These are phyloP conservation scores for Zosterops hypoxanthus DNA, from an alignment of 2,113 vertebrate genomes.

Conservation along the genomic window DNA sequence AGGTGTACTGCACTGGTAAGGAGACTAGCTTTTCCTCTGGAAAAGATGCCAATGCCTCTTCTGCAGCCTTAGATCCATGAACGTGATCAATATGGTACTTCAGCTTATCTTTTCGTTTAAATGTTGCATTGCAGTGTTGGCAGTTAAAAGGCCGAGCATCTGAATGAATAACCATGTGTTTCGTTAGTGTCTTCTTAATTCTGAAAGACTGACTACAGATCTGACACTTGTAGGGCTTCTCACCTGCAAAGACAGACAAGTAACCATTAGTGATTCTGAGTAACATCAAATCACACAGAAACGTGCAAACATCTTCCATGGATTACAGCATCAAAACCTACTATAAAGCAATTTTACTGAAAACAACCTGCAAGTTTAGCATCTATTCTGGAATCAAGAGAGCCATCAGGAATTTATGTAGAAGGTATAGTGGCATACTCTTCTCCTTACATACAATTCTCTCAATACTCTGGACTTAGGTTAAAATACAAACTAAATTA, in stretches of 20 bases:
- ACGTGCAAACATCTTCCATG: neutral
- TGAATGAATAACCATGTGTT: constrained; percentile 98
- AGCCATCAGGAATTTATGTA: neutral
- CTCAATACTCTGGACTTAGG: neutral
- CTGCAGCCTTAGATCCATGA: constrained; percentile 82
- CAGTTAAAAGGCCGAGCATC: constrained; percentile 96
- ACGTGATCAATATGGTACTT: constrained; percentile 98
- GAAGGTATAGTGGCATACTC: neutral
- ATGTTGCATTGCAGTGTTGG: constrained; percentile 92
- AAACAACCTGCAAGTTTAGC: neutral
- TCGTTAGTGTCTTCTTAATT: constrained; percentile 97
- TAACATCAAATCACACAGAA: neutral
- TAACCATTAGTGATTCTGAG: neutral
- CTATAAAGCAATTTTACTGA: neutral
- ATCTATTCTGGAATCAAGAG: neutral
- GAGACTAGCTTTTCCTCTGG: constrained; percentile 78
- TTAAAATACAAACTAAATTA: neutral
- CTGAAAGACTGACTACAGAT: constrained; percentile 95
- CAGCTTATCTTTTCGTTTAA: constrained; percentile 96
- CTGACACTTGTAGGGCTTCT: constrained; percentile 94
- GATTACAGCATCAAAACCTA: neutral
- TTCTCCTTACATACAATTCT: neutral
- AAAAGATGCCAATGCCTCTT: constrained; percentile 69
- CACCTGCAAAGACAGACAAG: constrained; percentile 78
- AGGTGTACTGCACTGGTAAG: constrained; percentile 67